phyloP scores from a whole-genome alignment of 2,113 vertebrate species.

The Apistogramma diplotaenia region DNA sequence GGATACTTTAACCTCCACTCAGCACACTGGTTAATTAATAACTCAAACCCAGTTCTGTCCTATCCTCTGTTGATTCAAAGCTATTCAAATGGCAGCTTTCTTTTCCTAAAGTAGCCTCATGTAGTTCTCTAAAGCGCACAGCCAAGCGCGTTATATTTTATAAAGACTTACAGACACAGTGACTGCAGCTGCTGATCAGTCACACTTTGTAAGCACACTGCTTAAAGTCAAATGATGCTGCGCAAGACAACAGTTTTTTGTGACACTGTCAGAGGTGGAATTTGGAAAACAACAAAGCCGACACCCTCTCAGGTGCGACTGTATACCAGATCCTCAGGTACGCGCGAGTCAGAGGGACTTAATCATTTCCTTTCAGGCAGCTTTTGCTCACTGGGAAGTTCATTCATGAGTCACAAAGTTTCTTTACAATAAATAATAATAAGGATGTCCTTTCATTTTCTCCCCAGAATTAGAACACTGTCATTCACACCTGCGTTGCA shows the following conservation, averaged over 20 bases:
- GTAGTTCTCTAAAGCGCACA: background rate
- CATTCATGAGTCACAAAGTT: background rate
- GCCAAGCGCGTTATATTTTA: background rate
- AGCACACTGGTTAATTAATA: slow-evolving; percentile 43
- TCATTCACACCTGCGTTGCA: too few relatives aligned
- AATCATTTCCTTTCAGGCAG: background rate
- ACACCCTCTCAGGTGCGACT: background rate
- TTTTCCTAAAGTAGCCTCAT: background rate
- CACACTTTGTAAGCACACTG: background rate
- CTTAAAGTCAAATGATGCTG: background rate
- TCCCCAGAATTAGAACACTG: background rate
- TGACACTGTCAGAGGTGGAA: background rate
- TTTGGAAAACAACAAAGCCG: background rate
- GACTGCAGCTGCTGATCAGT: background rate
- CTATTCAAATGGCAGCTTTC: background rate
- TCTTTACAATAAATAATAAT: background rate
- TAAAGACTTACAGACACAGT: background rate
- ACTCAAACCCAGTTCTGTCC: slow-evolving; percentile 36
- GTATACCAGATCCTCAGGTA: background rate
- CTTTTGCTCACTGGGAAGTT: background rate
- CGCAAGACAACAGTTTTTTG: background rate
- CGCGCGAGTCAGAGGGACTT: background rate
- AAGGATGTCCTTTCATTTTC: background rate
- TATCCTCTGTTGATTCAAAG: background rate
- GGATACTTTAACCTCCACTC: slow-evolving; percentile 24